Percentiles rank a stretch among this genome's conserved stretches.
Conservation (phyloP, 2,888 invertebrate genomes). For the Gastracanthus pulcherrimus region DNA sequence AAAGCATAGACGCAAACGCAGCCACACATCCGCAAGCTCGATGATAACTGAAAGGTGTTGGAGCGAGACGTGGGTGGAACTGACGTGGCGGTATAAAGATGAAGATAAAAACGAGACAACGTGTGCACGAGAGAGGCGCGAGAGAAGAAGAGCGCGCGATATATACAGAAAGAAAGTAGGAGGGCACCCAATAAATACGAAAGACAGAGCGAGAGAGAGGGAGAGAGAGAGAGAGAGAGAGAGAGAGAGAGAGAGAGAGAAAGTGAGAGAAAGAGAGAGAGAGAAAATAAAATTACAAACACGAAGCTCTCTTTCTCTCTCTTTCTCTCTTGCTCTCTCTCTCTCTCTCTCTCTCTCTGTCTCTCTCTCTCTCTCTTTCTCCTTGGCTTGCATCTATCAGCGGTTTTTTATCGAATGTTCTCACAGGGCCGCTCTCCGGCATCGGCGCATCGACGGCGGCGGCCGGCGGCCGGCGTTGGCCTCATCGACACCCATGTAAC, state of each 20-base stretch:
- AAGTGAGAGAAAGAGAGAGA: constrained; percentile 19
- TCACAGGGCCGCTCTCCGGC: too few species aligned
- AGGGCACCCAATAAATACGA: constrained; percentile 47
- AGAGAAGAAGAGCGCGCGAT: not conserved
- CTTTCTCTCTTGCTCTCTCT: too few species aligned
- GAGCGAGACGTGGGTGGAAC: constrained; percentile 55
- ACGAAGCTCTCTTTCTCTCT: too few species aligned
- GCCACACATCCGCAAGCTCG: not conserved
- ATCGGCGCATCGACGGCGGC: too few species aligned
- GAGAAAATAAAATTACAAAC: too few species aligned
- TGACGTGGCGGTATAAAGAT: constrained; percentile 52
- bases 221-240: constrained; percentile 33
- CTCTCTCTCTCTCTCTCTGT: constrained; percentile 34
- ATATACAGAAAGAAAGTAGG: constrained; percentile 35
- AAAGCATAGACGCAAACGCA: not conserved
- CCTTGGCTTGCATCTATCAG: constrained; percentile 57
- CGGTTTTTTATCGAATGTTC: constrained; percentile 68
- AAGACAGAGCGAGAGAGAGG: constrained; percentile 8
- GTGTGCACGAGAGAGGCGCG: not conserved
- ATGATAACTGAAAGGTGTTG: constrained; percentile 38
- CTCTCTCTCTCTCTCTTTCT: constrained; percentile 29
- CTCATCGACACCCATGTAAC: constrained; percentile 58
- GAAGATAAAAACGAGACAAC: constrained; percentile 50
- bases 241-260: constrained; percentile 28
- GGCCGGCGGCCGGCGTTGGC: too few species aligned